Conservation (phyloP, 2,888 invertebrate genomes). For the Hyles lineata region DNA sequence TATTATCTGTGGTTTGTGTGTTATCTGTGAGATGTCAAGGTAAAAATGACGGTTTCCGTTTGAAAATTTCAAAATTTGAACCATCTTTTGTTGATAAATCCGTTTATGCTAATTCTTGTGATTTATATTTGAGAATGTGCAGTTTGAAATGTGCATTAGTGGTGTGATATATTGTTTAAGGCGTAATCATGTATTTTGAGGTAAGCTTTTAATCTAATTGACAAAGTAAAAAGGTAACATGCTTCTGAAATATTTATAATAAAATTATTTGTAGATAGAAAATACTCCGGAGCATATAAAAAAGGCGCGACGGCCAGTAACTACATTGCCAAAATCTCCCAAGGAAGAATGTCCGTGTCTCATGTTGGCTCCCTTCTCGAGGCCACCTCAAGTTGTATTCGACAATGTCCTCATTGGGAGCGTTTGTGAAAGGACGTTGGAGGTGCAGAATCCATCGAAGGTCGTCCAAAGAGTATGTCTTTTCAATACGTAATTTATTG, state of each 20-base stretch:
- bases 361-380: constrained; percentile 87
- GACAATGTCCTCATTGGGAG: constrained; percentile 86
- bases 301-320: constrained; percentile 59
- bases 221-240: background rate
- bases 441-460: constrained; percentile 85
- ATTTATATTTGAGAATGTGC: background rate
- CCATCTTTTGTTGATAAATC: constrained; percentile 12
- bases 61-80: constrained; percentile 39
- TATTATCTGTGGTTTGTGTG: background rate
- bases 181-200: constrained; percentile 64
- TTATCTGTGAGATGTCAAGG: background rate
- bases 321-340: constrained; percentile 51
- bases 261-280: constrained; percentile 64
- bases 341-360: constrained; percentile 81
- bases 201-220: constrained; percentile 45
- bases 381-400: constrained; percentile 87
- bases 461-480: constrained; percentile 68
- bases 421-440: constrained; percentile 80
- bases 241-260: background rate
- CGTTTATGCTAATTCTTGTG: constrained; percentile 17
- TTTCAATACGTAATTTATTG: background rate
- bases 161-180: background rate
- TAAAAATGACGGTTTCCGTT: constrained; percentile 37
- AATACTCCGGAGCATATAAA: constrained; percentile 78
- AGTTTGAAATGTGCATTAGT: background rate